Percentiles rank a stretch among this genome's conserved stretches.
Evolutionary conservation across 1,140 invertebrate species (phyloP).

Genomic region (Augochlora pura): DNA sequence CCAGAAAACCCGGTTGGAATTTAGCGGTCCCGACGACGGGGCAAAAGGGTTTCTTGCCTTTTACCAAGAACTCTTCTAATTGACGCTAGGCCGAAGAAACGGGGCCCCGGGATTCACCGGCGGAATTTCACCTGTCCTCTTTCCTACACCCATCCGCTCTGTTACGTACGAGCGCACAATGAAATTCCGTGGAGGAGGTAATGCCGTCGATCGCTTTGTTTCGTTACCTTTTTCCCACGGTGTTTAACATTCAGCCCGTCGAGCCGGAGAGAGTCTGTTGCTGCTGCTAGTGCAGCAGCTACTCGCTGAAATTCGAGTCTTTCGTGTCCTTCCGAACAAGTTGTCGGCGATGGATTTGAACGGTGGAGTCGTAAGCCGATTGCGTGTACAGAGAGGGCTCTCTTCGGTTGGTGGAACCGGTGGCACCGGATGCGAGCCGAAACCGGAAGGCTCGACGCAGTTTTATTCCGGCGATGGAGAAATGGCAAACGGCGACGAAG

Average conservation of each 20-base stretch:
- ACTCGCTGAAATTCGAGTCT: neutral
- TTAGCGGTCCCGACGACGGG: neutral
- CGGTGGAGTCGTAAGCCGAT: too few species aligned
- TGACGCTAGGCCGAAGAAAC: neutral
- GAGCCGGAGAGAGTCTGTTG: neutral
- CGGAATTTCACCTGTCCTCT: conserved; percentile 16
- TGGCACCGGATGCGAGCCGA: too few species aligned
- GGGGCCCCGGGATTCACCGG: neutral
- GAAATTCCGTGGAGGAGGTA: conserved; percentile 12
- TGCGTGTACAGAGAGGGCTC: too few species aligned
- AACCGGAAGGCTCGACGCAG: too few species aligned
- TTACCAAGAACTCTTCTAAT: conserved; percentile 34
- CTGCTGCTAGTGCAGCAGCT: too few species aligned
- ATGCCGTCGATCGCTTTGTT: neutral
- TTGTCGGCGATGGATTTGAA: neutral
- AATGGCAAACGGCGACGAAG: too few species aligned
- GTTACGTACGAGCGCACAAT: conserved; percentile 1
- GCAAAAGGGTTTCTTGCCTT: conserved; percentile 23
- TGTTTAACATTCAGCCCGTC: neutral
- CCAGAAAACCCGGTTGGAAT: conserved; percentile 38
- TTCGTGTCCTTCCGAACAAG: neutral
- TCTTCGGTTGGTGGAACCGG: too few species aligned
- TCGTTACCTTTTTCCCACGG: neutral
- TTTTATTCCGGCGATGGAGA: too few species aligned
- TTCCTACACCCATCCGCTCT: too few species aligned